phyloP scores from a whole-genome alignment of 2,797 vertebrate species.

The Acrocephalus scirpaceus region DNA sequence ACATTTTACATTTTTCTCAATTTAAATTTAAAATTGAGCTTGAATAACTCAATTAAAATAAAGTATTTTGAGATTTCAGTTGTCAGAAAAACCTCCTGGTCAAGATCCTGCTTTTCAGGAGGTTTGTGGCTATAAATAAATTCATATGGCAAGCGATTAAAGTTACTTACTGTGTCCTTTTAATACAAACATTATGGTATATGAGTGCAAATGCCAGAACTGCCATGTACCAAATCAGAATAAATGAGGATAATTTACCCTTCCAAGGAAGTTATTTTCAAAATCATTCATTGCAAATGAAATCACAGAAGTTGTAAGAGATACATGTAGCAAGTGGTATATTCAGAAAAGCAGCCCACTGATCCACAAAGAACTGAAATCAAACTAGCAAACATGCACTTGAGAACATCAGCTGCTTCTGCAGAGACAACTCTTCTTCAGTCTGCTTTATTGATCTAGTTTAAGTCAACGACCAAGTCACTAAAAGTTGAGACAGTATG shows the following conservation, averaged over 20 bases:
- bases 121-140: background rate
- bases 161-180: background rate
- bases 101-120: background rate
- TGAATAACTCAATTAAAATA: background rate
- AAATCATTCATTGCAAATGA: background rate
- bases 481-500: background rate
- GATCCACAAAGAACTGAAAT: background rate
- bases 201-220: background rate
- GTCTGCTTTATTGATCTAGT: background rate
- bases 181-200: background rate
- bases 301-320: background rate
- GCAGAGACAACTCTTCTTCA: background rate
- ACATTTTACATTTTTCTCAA: background rate
- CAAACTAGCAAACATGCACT: background rate
- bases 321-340: background rate
- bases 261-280: background rate
- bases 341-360: background rate
- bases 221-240: background rate
- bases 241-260: background rate
- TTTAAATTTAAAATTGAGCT: background rate
- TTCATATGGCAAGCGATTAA: background rate
- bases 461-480: background rate
- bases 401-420: background rate
- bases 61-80: background rate
- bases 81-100: background rate